Evolutionary conservation across 1,140 invertebrate species (phyloP).

Genomic region (Drosophila chauvacae): DNA sequence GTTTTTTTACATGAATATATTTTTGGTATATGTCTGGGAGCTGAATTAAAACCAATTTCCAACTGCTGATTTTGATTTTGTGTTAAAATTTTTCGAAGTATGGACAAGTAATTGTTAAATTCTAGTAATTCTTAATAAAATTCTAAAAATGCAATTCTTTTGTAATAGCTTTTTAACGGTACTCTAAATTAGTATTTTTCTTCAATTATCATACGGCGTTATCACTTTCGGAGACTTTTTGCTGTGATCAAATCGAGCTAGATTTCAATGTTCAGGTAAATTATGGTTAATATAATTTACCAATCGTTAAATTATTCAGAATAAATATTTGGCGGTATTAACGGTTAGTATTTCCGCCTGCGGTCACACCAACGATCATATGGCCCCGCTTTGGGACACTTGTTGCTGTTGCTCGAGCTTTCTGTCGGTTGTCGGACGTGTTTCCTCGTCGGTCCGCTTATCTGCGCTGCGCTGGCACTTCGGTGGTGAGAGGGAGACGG

Average conservation of each 20-base stretch:
- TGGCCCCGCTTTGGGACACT: conserved; percentile 12
- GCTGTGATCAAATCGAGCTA: not conserved
- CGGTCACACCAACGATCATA: conserved; percentile 7
- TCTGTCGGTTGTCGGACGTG: conserved; percentile 13
- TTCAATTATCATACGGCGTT: not conserved
- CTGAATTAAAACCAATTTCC: too few species aligned
- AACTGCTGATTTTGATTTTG: too few species aligned
- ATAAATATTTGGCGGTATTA: not conserved
- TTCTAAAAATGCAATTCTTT: too few species aligned
- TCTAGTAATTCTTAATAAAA: too few species aligned
- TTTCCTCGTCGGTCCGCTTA: conserved; percentile 43
- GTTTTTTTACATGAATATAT: too few species aligned
- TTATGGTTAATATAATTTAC: not conserved
- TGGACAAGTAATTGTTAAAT: not conserved
- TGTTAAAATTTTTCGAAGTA: too few species aligned
- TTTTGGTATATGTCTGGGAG: too few species aligned
- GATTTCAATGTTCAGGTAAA: not conserved
- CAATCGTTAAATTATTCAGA: not conserved
- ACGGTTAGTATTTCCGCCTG: not conserved
- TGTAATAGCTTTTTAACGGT: too few species aligned
- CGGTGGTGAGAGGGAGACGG: conserved; percentile 29
- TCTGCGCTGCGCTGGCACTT: conserved; percentile 50
- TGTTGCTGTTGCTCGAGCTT: conserved; percentile 22
- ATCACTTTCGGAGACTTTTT: not conserved
- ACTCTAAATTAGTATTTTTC: not conserved